Conservation (phyloP, 2,113 vertebrate species). For the Petromus typicus region DNA sequence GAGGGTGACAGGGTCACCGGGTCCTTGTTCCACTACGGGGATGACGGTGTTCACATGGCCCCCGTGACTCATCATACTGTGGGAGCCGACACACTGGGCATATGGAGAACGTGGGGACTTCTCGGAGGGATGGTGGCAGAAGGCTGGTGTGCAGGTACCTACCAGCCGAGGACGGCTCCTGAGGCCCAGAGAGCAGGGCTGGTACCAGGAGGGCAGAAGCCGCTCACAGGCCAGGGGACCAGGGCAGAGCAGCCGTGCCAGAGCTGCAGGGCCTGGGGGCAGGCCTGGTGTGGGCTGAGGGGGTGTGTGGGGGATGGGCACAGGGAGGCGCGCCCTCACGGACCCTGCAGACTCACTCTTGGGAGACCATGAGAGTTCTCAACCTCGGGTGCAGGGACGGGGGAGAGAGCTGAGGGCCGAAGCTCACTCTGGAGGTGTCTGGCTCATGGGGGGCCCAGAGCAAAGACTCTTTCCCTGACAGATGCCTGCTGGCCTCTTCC, state of each 20-base stretch:
- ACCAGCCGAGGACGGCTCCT: not conserved
- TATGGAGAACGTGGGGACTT: not conserved
- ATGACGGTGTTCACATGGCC: not conserved
- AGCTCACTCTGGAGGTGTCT: not conserved
- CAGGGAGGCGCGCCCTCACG: fast-evolving
- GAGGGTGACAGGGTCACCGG: not conserved
- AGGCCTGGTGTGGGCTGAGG: not conserved
- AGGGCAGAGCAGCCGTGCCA: not conserved
- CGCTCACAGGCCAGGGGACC: not conserved
- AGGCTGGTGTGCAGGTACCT: not conserved
- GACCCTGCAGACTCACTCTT: not conserved
- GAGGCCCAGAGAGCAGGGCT: not conserved
- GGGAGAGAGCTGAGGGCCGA: not conserved
- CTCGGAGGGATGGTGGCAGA: not conserved
- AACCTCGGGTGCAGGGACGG: not conserved
- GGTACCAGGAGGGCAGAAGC: not conserved
- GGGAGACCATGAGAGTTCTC: not conserved
- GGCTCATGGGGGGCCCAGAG: not conserved
- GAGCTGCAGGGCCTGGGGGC: not conserved
- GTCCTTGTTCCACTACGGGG: not conserved
- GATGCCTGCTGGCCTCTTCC: not conserved
- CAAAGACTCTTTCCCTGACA: not conserved
- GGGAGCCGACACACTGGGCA: not conserved
- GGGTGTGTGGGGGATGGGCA: fast-evolving
- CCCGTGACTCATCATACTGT: not conserved